Base-by-base conservation (phyloP, 2,113 vertebrate genomes). In the Rhinopomastus cyanomelas region DNA sequence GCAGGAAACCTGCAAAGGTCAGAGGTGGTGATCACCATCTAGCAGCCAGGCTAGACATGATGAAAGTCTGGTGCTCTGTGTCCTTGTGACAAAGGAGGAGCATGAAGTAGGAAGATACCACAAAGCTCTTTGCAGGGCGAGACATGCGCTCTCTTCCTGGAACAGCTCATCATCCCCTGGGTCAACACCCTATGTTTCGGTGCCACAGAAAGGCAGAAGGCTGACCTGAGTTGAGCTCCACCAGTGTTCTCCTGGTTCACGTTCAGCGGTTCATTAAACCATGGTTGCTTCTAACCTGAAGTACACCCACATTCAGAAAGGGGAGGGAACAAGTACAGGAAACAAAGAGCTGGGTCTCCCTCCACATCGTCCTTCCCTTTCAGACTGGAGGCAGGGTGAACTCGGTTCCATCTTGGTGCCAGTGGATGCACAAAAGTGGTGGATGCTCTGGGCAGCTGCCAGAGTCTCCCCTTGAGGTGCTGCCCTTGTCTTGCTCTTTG, bases 151-250 rank as follows among this genome's bases (percentile, higher is more conserved):
- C 32, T 29, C 25, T 39, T 74, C 30, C 19, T 0, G 0, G 48
- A 0, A 1, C 27, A 59, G 21, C 30, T 27, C 4, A 0, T 21
- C 20, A 4, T 53, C 15, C 8, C 11, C 11, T 27, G 36, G 19
- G 25, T 42, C 37, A 21, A 61, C 62, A 20, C 20, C n/a, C 16
- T 0, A 0, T 2, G 0, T 23, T 25, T 8, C n/a, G 62, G 30
- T 64, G 36, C 11, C n/a, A 9, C 4, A 49, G 76, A 46, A 76
- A 57, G 29, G 53, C 49, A 56, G 42, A 23, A 57, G 20, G 51
- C 16, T 16, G 15, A 5, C 29, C 51, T 34, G 46, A 52, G 30
- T 55, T 46, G 37, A 26, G 20, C 16, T 73, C 20, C 32, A 11
- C 19, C 17, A 25, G 7, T 17, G 12, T 42, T 55, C 6, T 9